These are phyloP conservation scores for Phasia obesa DNA, from an alignment of 2,888 invertebrate species.

Conservation along the genomic window DNA sequence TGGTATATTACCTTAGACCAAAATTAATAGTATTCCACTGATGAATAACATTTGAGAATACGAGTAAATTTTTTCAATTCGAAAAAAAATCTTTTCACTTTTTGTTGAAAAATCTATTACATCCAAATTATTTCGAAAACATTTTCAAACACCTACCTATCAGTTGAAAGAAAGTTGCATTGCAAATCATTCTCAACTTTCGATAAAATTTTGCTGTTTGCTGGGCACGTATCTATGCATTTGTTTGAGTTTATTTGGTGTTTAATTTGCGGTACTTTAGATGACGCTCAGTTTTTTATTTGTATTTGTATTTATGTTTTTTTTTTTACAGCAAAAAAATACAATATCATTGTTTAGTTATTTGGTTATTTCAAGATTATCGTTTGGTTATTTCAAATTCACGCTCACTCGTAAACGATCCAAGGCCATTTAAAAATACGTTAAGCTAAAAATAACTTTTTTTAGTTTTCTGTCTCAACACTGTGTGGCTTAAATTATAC, in stretches of 20 bases:
- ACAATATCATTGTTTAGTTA: conserved; percentile 57
- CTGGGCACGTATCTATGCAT: neutral
- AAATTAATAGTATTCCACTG: no score
- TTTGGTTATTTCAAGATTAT: conserved; percentile 62
- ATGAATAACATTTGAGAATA: no score
- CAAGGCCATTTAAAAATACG: conserved; percentile 76
- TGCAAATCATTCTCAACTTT: no score
- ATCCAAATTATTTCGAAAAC: no score
- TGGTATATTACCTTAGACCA: no score
- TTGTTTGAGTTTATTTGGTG: conserved; percentile 8
- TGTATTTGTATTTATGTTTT: neutral
- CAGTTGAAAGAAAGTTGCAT: no score
- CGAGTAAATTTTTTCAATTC: no score
- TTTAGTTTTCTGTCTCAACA: conserved; percentile 57
- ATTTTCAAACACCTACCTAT: no score
- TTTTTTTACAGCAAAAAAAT: conserved; percentile 50
- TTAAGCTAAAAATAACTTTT: conserved; percentile 73
- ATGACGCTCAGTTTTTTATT: conserved; percentile 58
- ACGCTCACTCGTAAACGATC: conserved; percentile 70
- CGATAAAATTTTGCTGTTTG: no score
- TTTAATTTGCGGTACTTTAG: conserved; percentile 56
- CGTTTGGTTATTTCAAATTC: conserved; percentile 62
- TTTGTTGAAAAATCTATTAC: no score
- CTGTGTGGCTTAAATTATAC: conserved; percentile 55
- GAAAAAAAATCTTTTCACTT: no score